Percentiles rank a stretch among this genome's conserved stretches.
These are phyloP conservation scores for Chrysolina haemoptera DNA, from an alignment of 2,888 invertebrate species.

Conservation along the genomic window DNA sequence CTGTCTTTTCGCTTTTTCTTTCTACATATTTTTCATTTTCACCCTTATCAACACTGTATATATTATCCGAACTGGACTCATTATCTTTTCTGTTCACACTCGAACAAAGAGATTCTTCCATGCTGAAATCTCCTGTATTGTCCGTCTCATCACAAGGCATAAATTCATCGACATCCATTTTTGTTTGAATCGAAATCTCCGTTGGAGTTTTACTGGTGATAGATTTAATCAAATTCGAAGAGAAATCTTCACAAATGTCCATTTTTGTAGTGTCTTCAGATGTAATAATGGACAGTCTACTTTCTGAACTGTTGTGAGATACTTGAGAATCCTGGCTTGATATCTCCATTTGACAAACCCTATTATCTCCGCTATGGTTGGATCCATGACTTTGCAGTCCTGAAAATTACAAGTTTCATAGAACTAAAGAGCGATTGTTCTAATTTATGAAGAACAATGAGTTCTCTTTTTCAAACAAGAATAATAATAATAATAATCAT, in stretches of 20 bases:
- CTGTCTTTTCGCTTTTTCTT: constrained; percentile 33
- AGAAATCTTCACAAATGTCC: constrained; percentile 63
- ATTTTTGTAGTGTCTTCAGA: constrained; percentile 71
- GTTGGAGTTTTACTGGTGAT: constrained; percentile 10
- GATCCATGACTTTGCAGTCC: constrained; percentile 73
- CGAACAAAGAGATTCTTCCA: not conserved
- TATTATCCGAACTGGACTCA: not conserved
- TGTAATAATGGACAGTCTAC: constrained; percentile 72
- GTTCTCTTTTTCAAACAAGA: too few relatives aligned
- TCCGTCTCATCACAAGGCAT: constrained; percentile 27
- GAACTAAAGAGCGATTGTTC: not conserved
- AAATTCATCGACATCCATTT: constrained; percentile 9
- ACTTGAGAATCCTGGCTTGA: constrained; percentile 75
- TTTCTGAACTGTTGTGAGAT: constrained; percentile 77
- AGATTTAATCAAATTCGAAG: not conserved
- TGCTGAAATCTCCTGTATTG: not conserved
- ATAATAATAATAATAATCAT: too few relatives aligned
- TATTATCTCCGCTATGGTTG: constrained; percentile 59
- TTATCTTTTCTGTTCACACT: not conserved
- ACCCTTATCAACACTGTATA: constrained; percentile 12
- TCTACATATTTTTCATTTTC: constrained; percentile 35
- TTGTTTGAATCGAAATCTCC: constrained; percentile 22
- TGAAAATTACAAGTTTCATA: constrained; percentile 40
- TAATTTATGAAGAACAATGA: too few relatives aligned
- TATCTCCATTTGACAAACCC: constrained; percentile 61